A percentile compares a stretch with the other conserved stretches of the same genome.
Conservation (phyloP, 2,888 invertebrate genomes). For the Chrysolina oricalcia region DNA sequence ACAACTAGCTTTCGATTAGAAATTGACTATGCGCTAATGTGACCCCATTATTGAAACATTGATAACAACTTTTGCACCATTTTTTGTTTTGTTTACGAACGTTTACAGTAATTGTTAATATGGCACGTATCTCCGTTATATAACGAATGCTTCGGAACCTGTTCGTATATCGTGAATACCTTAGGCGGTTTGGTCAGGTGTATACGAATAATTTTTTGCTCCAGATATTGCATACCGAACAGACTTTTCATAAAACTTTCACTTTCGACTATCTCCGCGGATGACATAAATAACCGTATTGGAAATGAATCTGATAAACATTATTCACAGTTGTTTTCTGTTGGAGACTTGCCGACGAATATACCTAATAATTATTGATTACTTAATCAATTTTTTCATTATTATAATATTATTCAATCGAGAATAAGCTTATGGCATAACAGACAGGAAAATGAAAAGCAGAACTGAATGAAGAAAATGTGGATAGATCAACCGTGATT, state of each 20-base stretch:
- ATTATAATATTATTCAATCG: no score
- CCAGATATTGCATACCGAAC: constrained; percentile 26
- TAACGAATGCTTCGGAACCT: not conserved
- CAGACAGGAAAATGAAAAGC: no score
- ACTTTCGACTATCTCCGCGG: constrained; percentile 21
- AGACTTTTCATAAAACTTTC: constrained; percentile 23
- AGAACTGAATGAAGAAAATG: no score
- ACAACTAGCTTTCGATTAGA: not conserved
- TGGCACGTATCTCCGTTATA: constrained; percentile 16
- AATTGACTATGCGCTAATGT: not conserved
- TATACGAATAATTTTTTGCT: constrained; percentile 23
- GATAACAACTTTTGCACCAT: not conserved
- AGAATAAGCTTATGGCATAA: no score
- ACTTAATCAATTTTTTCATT: no score
- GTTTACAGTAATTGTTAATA: not conserved
- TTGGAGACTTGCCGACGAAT: no score
- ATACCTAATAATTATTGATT: no score
- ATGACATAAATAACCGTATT: constrained; percentile 22
- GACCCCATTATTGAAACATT: not conserved
- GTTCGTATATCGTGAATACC: constrained; percentile 19
- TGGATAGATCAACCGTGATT: no score
- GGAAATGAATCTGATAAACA: not conserved
- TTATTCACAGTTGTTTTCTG: not conserved
- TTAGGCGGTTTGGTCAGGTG: constrained; percentile 19
- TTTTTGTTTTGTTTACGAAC: not conserved